Evolutionary conservation across 2,113 vertebrate species (phyloP).

Genomic region (Leucosticte australis): DNA sequence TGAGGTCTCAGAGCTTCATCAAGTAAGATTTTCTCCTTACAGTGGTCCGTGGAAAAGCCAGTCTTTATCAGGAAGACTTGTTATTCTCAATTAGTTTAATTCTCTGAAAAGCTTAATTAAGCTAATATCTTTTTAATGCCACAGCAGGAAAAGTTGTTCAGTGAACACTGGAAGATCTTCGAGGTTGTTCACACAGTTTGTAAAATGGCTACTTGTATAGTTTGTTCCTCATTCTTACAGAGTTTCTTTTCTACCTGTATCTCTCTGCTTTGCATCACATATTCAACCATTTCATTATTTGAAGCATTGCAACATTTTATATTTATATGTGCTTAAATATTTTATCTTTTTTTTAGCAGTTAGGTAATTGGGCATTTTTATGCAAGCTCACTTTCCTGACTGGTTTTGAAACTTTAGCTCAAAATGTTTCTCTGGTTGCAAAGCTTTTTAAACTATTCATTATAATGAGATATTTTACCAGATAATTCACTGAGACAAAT

Average conservation of each 20-base stretch:
- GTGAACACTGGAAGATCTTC: not conserved
- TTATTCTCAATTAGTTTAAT: not conserved
- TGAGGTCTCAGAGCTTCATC: not conserved
- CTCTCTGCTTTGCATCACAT: not conserved
- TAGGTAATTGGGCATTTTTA: not conserved
- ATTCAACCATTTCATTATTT: not conserved
- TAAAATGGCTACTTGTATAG: not conserved
- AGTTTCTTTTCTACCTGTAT: not conserved
- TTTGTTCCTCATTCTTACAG: not conserved
- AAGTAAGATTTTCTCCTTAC: not conserved
- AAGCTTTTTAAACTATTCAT: not conserved
- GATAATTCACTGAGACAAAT: constrained; percentile 40
- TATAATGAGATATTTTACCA: constrained; percentile 18
- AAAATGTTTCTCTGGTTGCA: not conserved
- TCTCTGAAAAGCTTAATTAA: not conserved
- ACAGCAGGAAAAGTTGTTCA: not conserved
- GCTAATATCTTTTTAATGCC: not conserved
- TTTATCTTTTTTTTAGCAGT: not conserved
- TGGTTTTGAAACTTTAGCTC: not conserved
- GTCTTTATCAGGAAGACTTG: not conserved
- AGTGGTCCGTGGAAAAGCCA: not conserved
- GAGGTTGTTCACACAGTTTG: not conserved
- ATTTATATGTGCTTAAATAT: not conserved
- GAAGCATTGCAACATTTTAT: not conserved
- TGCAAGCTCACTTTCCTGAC: not conserved